Evolutionary conservation across 2,113 vertebrate genomes (phyloP).

Genomic region (Microtus pennsylvanicus): DNA sequence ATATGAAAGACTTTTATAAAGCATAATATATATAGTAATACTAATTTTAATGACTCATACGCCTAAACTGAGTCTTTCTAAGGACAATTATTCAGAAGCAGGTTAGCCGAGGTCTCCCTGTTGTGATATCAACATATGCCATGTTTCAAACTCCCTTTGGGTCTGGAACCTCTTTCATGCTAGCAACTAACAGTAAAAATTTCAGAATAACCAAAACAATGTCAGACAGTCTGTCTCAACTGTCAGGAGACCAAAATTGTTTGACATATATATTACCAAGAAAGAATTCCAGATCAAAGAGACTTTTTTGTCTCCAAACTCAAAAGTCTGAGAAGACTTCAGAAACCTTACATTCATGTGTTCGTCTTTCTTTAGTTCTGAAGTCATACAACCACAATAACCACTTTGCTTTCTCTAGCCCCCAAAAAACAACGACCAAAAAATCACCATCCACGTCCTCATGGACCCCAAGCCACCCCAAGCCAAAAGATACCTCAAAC

Average conservation of each 20-base stretch:
- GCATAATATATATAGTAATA: neutral
- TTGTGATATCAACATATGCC: neutral
- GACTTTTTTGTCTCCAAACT: neutral
- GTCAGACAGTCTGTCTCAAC: neutral
- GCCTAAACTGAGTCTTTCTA: slow-evolving; percentile 5
- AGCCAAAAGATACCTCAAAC: slow-evolving; percentile 55
- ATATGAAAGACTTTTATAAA: neutral
- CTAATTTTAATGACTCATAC: neutral
- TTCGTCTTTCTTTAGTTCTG: slow-evolving; percentile 35
- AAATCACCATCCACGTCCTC: slow-evolving; percentile 54
- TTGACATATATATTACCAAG: neutral
- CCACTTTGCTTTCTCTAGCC: slow-evolving; percentile 78
- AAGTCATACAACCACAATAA: slow-evolving; percentile 47
- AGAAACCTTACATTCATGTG: neutral
- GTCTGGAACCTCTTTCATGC: neutral
- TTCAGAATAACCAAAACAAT: slow-evolving; percentile 44
- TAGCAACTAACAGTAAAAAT: neutral
- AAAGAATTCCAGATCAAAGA: slow-evolving; percentile 30
- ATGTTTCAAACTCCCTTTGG: neutral
- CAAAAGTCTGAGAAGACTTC: neutral
- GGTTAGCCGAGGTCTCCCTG: neutral
- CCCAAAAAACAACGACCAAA: slow-evolving; percentile 57
- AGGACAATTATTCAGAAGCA: neutral
- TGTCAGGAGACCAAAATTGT: neutral
- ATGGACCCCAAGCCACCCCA: slow-evolving; percentile 65